Evolutionary conservation across 2,888 invertebrate genomes (phyloP).

Genomic region (Spisula solida): DNA sequence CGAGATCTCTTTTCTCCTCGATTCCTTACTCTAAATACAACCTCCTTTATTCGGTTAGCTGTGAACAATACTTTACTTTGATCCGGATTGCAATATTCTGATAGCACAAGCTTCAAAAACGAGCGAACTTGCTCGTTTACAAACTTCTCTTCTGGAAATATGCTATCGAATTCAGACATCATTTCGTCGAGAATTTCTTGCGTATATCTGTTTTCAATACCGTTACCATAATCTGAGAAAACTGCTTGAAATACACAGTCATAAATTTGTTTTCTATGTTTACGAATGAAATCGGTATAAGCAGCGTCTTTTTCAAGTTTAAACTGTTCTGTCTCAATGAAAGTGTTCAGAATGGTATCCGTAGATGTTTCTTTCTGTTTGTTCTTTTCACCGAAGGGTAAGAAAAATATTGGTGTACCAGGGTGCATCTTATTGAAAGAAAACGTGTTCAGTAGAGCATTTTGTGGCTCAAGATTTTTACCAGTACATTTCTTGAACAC

Average conservation of each 20-base stretch:
- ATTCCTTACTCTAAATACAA: conserved; percentile 4
- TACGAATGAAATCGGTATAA: conserved; percentile 21
- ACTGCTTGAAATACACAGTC: conserved; percentile 30
- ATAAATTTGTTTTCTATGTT: conserved; percentile 25
- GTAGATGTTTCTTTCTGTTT: neutral
- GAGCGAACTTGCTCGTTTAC: conserved; percentile 24
- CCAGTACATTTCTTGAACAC: conserved; percentile 27
- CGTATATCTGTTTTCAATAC: conserved; percentile 8
- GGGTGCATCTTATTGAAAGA: conserved; percentile 13
- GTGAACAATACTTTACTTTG: neutral
- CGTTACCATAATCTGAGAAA: conserved; percentile 19
- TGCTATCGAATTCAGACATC: conserved; percentile 23
- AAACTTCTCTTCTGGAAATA: neutral
- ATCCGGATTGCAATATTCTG: conserved; percentile 23
- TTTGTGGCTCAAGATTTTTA: conserved; percentile 5
- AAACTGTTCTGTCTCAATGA: conserved; percentile 31
- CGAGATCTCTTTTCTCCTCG: neutral
- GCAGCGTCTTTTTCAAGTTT: conserved; percentile 29
- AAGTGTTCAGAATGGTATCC: neutral
- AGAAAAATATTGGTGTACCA: conserved; percentile 8
- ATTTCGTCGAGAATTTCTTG: conserved; percentile 28
- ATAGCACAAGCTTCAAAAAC: conserved; percentile 21
- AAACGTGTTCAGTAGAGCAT: conserved; percentile 14
- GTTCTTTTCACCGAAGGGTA: conserved; percentile 1
- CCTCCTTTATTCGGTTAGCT: conserved; percentile 28